phyloP scores from a whole-genome alignment of 2,888 invertebrate genomes.

The Agrochola lychnidis region DNA sequence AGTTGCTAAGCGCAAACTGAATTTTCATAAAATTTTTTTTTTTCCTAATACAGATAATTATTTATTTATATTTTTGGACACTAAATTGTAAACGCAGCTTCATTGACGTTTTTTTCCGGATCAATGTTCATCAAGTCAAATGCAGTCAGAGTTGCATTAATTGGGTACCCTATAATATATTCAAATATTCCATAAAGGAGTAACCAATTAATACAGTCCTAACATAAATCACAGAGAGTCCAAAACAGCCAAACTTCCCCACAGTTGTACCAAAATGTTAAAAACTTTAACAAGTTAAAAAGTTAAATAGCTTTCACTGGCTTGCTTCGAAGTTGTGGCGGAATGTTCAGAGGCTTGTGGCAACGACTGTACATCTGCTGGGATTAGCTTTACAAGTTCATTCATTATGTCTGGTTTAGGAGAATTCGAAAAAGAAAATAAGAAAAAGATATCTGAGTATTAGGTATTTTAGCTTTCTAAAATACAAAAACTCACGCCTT shows the following conservation, averaged over 20 bases:
- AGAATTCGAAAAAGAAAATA: not conserved
- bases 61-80: not conserved
- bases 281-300: constrained; percentile 63
- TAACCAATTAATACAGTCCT: constrained; percentile 8
- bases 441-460: not conserved
- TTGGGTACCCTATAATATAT: not conserved
- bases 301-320: constrained; percentile 71
- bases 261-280: constrained; percentile 49
- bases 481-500: too few relatives aligned
- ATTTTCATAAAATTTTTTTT: too few relatives aligned
- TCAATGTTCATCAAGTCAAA: not conserved
- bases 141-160: not conserved
- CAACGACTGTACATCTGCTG: constrained; percentile 22
- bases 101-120: not conserved
- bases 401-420: constrained; percentile 21
- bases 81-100: not conserved
- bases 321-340: constrained; percentile 60
- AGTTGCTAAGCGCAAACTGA: too few relatives aligned
- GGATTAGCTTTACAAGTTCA: constrained; percentile 43
- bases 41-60: too few relatives aligned
- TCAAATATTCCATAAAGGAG: not conserved
- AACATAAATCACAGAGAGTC: constrained; percentile 42
- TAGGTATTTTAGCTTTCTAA: not conserved
- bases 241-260: constrained; percentile 54
- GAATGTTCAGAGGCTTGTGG: constrained; percentile 55